Conservation (phyloP, 2,888 invertebrate genomes). For the Spisula solida region DNA sequence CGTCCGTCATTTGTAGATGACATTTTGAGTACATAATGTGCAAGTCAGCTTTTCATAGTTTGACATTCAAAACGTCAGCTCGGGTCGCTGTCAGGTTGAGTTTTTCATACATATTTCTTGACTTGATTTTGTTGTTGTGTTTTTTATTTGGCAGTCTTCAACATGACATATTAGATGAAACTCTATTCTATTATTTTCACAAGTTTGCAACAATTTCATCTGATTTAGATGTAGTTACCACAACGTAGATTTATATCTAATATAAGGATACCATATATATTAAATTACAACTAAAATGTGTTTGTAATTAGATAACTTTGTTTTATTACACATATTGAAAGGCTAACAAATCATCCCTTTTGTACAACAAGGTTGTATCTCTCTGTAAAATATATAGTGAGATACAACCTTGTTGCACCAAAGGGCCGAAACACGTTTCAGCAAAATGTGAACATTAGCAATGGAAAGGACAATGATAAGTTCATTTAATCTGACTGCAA, state of each 20-base stretch:
- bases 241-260: background rate
- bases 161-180: background rate
- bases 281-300: background rate
- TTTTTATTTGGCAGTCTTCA: constrained; percentile 5
- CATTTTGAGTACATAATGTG: constrained; percentile 27
- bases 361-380: no score
- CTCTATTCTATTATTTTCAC: background rate
- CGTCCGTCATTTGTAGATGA: constrained; percentile 30
- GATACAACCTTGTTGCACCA: no score
- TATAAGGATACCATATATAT: background rate
- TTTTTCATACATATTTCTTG: constrained; percentile 14
- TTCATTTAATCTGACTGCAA: no score
- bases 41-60: constrained; percentile 18
- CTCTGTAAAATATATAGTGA: no score
- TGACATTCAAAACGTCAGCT: constrained; percentile 21
- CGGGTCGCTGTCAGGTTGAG: background rate
- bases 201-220: background rate
- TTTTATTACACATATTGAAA: background rate
- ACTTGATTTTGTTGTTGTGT: constrained; percentile 8
- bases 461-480: no score
- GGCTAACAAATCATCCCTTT: background rate
- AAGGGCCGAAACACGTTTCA: no score
- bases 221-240: background rate
- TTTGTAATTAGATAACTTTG: background rate
- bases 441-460: no score